Base-by-base conservation (phyloP, 2,888 invertebrate species). In the Neoaliturus tenellus region DNA sequence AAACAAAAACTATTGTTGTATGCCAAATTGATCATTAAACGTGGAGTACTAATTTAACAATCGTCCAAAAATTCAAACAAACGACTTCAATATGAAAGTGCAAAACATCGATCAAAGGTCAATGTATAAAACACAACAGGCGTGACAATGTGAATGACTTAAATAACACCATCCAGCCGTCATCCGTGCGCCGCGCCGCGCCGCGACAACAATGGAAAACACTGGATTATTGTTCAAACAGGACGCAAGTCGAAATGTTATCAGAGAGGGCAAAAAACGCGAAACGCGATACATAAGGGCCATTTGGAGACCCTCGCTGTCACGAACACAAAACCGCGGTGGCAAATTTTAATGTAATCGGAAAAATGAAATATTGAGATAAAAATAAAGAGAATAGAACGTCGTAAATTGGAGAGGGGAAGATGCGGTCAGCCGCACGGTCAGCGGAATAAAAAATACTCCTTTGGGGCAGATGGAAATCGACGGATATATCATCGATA, bases 361-460 rank as follows among this genome's bases (percentile, higher is more conserved):
- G 85, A 82, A 85, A 86, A 86, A 86, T 86, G 86, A 86, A 86
- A 86, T 86, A 86, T 86, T 86, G 86, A 85, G 86, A 86, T 86
- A 86, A 86, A 86, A 86, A 86, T 86, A 85, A 84, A 85, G 85
- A 86, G 86, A 86, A 86, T 85, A 85, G 86, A 85, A 85, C 81
- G 85, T 85, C 86, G 85, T 86, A 86, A 86, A 86, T 86, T 84
- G 51, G 44, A 85, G 73, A 81, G 83, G 84, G 84, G 48, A 86
- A 85, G 86, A 86, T 84, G 84, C 85, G 86, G 85, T 85, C 86
- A 85, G 86, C 83, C 85, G 86, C 86, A 86, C 83, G 86, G 86
- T 86, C 86, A 86, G 86, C 86, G 80, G 41, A 73, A 82, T 73
- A 73, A 82, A 82, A 44, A 82, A 82, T 82, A 73, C 51, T 73